Evolutionary conservation across 2,888 invertebrate genomes (phyloP), one percentile per base, ranked within the genome.

Genomic region (Helicoverpa assulta): DNA sequence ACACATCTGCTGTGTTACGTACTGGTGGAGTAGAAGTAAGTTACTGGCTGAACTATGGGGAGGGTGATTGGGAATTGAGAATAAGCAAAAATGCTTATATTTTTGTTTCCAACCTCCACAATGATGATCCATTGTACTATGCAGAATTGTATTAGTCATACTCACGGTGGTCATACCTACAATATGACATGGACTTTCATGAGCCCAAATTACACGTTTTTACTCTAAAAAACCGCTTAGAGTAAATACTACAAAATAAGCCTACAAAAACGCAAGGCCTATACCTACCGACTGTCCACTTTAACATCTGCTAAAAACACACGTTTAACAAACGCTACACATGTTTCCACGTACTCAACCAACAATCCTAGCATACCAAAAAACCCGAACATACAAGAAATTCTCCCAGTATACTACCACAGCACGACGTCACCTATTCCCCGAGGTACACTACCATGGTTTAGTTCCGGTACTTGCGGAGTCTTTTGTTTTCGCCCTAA

Each of bases 381-480:
- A 29, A 50, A 59, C 6, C 8, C 19, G 14, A 21, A 26, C 33
- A 47, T 50, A 56, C 10, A 33, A 18, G 47, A 58, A 64, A 43
- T 53, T 12, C 1, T n/a, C 47, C 68, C 67, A 68, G 60, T 70
- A 83, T 59, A 47, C 18, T 94, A 94, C 93, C 89, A 81, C 78
- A 81, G 2, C 16, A 84, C 91, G 1, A 26, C 82, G 85, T 80
- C 80, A 83, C 85, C 87, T 88, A 91, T 89, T 93, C 94, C 94
- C 94, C 84, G 87, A 88, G 92, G 94, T 90, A 85, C 91, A 88
- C 89, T 91, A 88, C 88, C 83, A 90, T 86, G 92, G 91, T 89
- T 94, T 92, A 92, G 95, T 95, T 95, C 95, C 95, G 95, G 94
- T 94, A 88, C 93, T 93, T 90, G 87, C 85, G 80, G 80, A 84